Evolutionary conservation across 2,888 invertebrate species (phyloP), one percentile per base, ranked within the genome.

Genomic region (Palloptera scutellata): DNA sequence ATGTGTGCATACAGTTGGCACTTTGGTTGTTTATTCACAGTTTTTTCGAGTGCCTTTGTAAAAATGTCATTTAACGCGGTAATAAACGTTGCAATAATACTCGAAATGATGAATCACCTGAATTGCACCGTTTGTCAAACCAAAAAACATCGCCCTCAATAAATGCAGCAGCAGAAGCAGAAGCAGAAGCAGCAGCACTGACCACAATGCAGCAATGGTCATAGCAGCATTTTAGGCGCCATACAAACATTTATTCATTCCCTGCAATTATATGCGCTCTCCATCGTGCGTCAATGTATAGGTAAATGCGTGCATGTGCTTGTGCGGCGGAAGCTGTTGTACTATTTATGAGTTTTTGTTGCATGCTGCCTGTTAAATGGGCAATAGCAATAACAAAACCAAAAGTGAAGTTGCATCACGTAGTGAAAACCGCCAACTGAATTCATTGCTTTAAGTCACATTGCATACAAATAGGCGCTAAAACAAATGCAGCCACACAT

Each of bases 1-100:
- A 30, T 6, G 6, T 30, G 6, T 30, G 30, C 30, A 30, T 6
- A 30, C 30, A n/a, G n/a, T 30, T 30, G 30, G 30, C 30, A 30
- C 30, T 30, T 30, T 30, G 30, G 30, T 6, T 30, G 30, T 6
- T 30, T 30, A 30, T 30, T 30, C 30, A 30, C 30, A 30, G 3
- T 4, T 30, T 30, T 30, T 72, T 73, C 67, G 55, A 81, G 81
- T 81, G 80, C 79, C 76, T 81, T 80, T 81, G 81, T 81, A 70
- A 80, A 81, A 80, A 79, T 78, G 74, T 71, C 75, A 75, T 74
- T 72, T 72, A 73, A 73, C 73, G 73, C 72, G 76, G 78, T 80
- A 81, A 81, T 81, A 81, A 81, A 81, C 79, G 81, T 81, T 81
- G 81, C 81, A 81, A 81, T 80, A 81, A 81, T 76, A 80, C 81